Percentiles rank a stretch among this genome's conserved stretches.
Conservation (phyloP, 2,113 vertebrate genomes). For the Tautogolabrus adspersus region DNA sequence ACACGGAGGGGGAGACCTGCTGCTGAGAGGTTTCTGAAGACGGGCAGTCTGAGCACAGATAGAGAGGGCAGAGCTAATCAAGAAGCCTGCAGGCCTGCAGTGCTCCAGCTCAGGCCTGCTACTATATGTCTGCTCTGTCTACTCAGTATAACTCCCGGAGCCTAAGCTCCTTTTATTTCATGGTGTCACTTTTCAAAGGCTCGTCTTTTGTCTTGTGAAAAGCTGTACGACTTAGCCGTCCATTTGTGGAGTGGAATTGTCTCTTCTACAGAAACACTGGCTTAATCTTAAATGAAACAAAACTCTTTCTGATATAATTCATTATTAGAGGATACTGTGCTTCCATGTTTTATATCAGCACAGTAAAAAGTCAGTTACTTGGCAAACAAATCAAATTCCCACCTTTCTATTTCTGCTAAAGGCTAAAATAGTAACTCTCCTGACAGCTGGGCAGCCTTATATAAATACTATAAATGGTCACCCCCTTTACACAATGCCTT, state of each 20-base stretch:
- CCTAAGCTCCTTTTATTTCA: conserved; percentile 80
- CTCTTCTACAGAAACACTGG: conserved; percentile 55
- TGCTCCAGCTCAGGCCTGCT: conserved; percentile 44
- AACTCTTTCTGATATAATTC: conserved; percentile 46
- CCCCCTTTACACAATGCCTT: conserved; percentile 74
- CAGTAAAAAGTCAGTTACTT: conserved; percentile 10
- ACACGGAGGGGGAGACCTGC: conserved; percentile 47
- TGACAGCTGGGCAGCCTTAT: conserved; percentile 61
- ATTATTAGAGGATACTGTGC: conserved; percentile 37
- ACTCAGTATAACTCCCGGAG: conserved; percentile 57
- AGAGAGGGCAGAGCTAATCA: conserved; percentile 69
- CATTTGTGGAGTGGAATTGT: conserved; percentile 67
- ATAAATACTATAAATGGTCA: conserved; percentile 76
- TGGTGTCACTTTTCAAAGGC: conserved; percentile 81
- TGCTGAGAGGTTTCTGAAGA: conserved; percentile 60
- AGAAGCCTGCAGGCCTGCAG: conserved; percentile 60
- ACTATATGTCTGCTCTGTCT: conserved; percentile 42
- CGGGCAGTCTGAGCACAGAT: conserved; percentile 65
- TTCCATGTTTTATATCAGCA: conserved; percentile 26
- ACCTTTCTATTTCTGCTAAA: conserved; percentile 47
- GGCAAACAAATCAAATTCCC: conserved; percentile 33
- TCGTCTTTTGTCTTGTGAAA: conserved; percentile 75
- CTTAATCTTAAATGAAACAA: conserved; percentile 56
- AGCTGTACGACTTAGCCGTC: conserved; percentile 64
- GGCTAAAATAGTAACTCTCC: conserved; percentile 49